phyloP scores from a whole-genome alignment of 2,888 invertebrate species.

The Synanthedon tipuliformis region DNA sequence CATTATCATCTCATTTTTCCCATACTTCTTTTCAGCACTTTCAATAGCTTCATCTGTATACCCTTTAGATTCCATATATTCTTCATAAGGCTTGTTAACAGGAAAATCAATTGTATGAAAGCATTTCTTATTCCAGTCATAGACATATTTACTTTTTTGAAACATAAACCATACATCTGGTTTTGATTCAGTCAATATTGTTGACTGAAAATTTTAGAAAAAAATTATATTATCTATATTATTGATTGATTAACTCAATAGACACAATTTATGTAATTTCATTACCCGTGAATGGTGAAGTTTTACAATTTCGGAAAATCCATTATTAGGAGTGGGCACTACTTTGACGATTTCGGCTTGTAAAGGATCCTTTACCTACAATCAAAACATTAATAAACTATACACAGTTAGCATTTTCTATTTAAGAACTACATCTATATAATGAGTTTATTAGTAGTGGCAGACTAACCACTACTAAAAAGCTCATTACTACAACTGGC shows the following conservation, averaged over 20 bases:
- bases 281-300: conserved; percentile 75
- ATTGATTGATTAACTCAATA: background rate
- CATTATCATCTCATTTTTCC: conserved; percentile 87
- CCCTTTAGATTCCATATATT: conserved; percentile 88
- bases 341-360: conserved; percentile 91
- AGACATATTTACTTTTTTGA: conserved; percentile 97
- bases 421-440: too few species aligned
- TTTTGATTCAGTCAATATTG: conserved; percentile 48
- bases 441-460: too few species aligned
- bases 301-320: conserved; percentile 91
- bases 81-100: conserved; percentile 74
- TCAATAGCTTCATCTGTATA: conserved; percentile 83
- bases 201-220: conserved; percentile 24
- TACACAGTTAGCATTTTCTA: background rate
- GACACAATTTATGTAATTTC: background rate
- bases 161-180: conserved; percentile 89
- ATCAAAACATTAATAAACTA: conserved; percentile 13
- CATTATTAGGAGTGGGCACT: conserved; percentile 96
- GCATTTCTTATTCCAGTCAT: conserved; percentile 82
- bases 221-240: background rate
- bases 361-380: conserved; percentile 79
- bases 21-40: conserved; percentile 84
- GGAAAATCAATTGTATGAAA: conserved; percentile 91
- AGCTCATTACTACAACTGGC: too few species aligned
- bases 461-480: too few species aligned